These are phyloP conservation scores for Gnatocerus cornutus DNA, from an alignment of 2,888 invertebrate species.

Conservation along the genomic window DNA sequence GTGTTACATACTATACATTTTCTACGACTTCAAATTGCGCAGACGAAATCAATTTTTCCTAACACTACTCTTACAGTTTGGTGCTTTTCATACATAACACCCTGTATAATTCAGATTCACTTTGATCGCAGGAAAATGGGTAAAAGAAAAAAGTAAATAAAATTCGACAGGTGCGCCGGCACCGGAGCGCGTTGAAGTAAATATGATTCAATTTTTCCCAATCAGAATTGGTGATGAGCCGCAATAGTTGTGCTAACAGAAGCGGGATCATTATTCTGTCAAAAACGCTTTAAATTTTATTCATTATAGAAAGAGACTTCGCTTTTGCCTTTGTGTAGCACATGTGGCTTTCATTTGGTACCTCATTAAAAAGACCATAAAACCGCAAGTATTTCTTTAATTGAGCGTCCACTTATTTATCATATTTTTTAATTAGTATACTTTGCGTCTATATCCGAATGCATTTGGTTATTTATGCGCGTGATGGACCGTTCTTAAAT, in stretches of 20 bases:
- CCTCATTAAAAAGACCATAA: constrained; percentile 52
- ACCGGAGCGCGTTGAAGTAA: constrained; percentile 6
- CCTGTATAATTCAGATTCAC: too few relatives aligned
- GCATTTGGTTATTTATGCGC: constrained; percentile 54
- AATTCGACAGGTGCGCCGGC: neutral
- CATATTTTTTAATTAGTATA: constrained; percentile 52
- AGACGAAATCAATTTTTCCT: too few relatives aligned
- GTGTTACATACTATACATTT: too few relatives aligned
- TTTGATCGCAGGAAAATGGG: too few relatives aligned
- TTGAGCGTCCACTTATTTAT: constrained; percentile 56
- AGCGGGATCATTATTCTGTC: constrained; percentile 28
- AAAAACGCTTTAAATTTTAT: constrained; percentile 19
- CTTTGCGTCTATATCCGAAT: constrained; percentile 34
- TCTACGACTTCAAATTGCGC: too few relatives aligned
- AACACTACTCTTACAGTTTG: too few relatives aligned
- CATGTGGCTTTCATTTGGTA: constrained; percentile 51
- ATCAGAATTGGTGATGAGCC: constrained; percentile 6
- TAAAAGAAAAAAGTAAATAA: too few relatives aligned
- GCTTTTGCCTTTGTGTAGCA: constrained; percentile 12
- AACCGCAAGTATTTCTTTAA: constrained; percentile 58
- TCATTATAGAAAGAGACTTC: constrained; percentile 14
- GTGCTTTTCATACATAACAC: too few relatives aligned
- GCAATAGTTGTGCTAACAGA: constrained; percentile 1
- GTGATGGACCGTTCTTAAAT: constrained; percentile 53
- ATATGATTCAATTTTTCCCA: neutral